A percentile compares a stretch with the other conserved stretches of the same genome.
Conservation (phyloP, 2,888 invertebrate species). For the Ennomos fuscantarius region DNA sequence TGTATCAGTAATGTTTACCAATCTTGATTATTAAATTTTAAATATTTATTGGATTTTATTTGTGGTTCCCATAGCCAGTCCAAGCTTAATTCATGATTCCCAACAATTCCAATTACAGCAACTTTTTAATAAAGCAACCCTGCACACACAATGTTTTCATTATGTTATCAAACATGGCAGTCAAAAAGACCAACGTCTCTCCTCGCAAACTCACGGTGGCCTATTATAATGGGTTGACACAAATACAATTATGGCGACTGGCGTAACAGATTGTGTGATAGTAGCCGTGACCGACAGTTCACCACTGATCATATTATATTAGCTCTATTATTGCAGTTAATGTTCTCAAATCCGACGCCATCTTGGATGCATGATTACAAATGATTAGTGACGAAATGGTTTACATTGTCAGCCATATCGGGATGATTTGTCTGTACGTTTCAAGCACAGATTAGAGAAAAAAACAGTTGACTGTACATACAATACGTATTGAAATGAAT, state of each 20-base stretch:
- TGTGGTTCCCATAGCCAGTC: too few relatives aligned
- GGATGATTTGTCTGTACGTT: background rate
- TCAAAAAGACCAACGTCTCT: constrained; percentile 3
- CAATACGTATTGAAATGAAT: too few relatives aligned
- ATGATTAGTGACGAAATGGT: constrained; percentile 6
- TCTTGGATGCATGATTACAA: constrained; percentile 7
- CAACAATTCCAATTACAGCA: too few relatives aligned
- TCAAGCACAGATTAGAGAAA: too few relatives aligned
- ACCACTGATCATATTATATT: constrained; percentile 1
- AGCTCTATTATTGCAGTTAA: constrained; percentile 10
- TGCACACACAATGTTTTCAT: background rate
- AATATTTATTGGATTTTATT: too few relatives aligned
- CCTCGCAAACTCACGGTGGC: background rate
- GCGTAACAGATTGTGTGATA: constrained; percentile 12
- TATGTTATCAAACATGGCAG: background rate
- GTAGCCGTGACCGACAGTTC: constrained; percentile 4
- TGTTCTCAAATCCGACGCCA: constrained; percentile 2
- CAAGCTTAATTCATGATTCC: too few relatives aligned
- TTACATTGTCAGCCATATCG: constrained; percentile 4
- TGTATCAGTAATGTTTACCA: too few relatives aligned
- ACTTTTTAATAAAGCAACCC: too few relatives aligned
- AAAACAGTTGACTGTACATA: too few relatives aligned
- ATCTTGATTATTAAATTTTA: too few relatives aligned
- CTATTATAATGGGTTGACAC: constrained; percentile 22
- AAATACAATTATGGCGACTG: constrained; percentile 21